These are phyloP conservation scores for Girardinus metallicus DNA, from an alignment of 2,797 vertebrate genomes.

Conservation along the genomic window DNA sequence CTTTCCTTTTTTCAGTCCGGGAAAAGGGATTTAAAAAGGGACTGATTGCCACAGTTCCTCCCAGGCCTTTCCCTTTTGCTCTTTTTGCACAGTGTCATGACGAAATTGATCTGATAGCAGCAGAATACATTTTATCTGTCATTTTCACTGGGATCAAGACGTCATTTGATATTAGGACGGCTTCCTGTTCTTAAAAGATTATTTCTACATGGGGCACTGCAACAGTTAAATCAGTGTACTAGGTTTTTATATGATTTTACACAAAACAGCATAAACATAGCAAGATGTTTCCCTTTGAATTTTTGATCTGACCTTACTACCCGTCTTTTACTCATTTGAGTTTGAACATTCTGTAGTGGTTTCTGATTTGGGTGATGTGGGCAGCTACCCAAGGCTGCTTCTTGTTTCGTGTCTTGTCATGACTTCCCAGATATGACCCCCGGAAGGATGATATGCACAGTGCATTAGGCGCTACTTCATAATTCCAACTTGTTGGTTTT, in stretches of 20 bases:
- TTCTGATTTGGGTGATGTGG: neutral
- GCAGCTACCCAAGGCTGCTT: too few relatives aligned
- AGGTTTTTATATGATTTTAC: slow-evolving; percentile 30
- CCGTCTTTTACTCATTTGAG: slow-evolving; percentile 17
- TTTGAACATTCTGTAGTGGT: slow-evolving; percentile 5
- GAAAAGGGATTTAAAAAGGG: slow-evolving; percentile 49
- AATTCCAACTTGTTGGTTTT: too few relatives aligned
- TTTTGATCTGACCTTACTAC: slow-evolving; percentile 45
- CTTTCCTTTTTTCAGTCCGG: slow-evolving; percentile 41
- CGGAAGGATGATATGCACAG: too few relatives aligned
- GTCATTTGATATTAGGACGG: slow-evolving; percentile 47
- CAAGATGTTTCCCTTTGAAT: slow-evolving; percentile 27
- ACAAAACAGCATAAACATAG: slow-evolving; percentile 8
- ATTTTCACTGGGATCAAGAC: slow-evolving; percentile 34
- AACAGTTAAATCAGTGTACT: slow-evolving; percentile 38
- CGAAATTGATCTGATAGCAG: slow-evolving; percentile 40
- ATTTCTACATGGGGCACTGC: slow-evolving; percentile 38
- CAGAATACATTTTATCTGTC: slow-evolving; percentile 41
- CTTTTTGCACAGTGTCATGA: slow-evolving; percentile 28
- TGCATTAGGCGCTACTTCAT: too few relatives aligned
- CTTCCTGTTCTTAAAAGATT: slow-evolving; percentile 52
- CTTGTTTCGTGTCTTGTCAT: too few relatives aligned
- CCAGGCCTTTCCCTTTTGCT: slow-evolving; percentile 35
- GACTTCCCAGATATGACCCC: too few relatives aligned
- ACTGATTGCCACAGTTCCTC: slow-evolving; percentile 36